phyloP scores from a whole-genome alignment of 2,888 invertebrate genomes.

The Trisateles emortualis region DNA sequence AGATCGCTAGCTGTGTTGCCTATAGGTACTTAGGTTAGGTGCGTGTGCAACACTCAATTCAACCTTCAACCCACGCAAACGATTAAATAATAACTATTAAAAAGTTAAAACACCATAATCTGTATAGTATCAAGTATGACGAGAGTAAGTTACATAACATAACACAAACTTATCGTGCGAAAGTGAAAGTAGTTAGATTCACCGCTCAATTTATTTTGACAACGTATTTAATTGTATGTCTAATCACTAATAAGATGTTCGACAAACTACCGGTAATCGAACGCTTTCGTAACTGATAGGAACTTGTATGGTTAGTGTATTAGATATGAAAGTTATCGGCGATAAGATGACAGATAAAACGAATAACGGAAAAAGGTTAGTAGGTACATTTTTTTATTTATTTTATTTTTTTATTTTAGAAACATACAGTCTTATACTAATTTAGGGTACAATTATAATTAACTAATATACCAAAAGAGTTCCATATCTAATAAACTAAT shows the following conservation, averaged over 20 bases:
- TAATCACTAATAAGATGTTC: constrained; percentile 42
- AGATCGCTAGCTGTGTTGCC: no score
- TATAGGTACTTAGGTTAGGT: no score
- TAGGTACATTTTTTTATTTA: no score
- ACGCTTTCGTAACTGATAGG: constrained; percentile 30
- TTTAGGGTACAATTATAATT: no score
- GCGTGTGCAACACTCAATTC: constrained; percentile 7
- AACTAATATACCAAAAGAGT: no score
- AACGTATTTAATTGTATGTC: constrained; percentile 44
- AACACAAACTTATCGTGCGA: constrained; percentile 56
- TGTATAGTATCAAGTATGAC: constrained; percentile 37
- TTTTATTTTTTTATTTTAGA: no score
- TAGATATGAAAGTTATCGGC: constrained; percentile 14
- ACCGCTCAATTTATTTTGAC: constrained; percentile 56
- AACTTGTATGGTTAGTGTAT: constrained; percentile 18
- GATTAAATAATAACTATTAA: constrained; percentile 30
- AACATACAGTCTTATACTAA: no score
- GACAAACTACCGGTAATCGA: constrained; percentile 28
- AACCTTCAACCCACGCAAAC: constrained; percentile 19
- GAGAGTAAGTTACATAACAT: constrained; percentile 54
- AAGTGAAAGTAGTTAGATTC: constrained; percentile 68
- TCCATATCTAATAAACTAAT: no score
- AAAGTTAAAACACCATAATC: constrained; percentile 7
- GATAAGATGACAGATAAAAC: background rate
- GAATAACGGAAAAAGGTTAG: background rate